Conservation (phyloP, 2,888 invertebrate species). For the Brenthis daphne region DNA sequence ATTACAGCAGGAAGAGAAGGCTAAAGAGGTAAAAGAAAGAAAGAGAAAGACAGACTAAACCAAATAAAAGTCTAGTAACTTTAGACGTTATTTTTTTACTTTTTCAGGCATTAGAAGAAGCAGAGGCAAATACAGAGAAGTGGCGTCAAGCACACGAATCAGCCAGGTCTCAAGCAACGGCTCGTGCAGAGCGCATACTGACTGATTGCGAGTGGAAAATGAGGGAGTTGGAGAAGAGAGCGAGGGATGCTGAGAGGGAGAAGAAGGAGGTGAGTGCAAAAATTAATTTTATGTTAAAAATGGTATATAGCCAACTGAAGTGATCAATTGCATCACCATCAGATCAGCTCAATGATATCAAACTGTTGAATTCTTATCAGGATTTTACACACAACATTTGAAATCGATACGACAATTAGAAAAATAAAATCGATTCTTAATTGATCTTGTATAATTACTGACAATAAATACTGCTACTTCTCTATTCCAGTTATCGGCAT, state of each 20-base stretch:
- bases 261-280: slow-evolving; percentile 74
- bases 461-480: not conserved
- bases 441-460: no score
- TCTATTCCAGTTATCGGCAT: slow-evolving; percentile 55
- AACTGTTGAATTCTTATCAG: no score
- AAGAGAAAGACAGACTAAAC: not conserved
- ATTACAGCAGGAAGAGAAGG: slow-evolving; percentile 71
- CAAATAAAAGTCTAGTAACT: no score
- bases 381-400: no score
- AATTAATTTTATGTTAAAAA: not conserved
- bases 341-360: not conserved
- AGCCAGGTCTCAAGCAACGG: slow-evolving; percentile 85
- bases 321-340: not conserved
- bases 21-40: slow-evolving; percentile 60
- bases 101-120: slow-evolving; percentile 80
- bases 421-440: no score
- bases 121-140: slow-evolving; percentile 77
- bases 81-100: not conserved
- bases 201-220: slow-evolving; percentile 93
- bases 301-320: no score
- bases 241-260: slow-evolving; percentile 84
- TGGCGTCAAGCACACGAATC: slow-evolving; percentile 87
- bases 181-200: slow-evolving; percentile 87
- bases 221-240: slow-evolving; percentile 87
- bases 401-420: no score